phyloP scores from a whole-genome alignment of 2,888 invertebrate genomes.

The Morpho achilles region DNA sequence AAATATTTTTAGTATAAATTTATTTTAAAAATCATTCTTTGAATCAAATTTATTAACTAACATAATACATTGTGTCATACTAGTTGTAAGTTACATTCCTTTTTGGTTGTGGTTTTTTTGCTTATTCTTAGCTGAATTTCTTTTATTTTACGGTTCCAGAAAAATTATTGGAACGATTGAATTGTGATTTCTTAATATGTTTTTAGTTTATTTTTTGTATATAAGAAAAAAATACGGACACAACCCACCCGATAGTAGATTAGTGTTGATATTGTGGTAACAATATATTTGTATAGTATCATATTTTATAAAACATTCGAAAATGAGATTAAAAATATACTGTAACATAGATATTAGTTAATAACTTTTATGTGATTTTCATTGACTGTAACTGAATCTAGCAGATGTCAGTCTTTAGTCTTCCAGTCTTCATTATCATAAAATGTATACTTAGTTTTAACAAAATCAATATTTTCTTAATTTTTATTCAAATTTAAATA shows the following conservation, averaged over 20 bases:
- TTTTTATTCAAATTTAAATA: neutral
- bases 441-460: neutral
- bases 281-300: conserved; percentile 26
- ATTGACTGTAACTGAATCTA: too few relatives aligned
- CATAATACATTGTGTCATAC: conserved; percentile 10
- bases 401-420: conserved; percentile 25
- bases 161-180: conserved; percentile 17
- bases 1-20: too few relatives aligned
- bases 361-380: conserved; percentile 1
- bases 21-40: too few relatives aligned
- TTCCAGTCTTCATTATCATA: conserved; percentile 16
- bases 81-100: conserved; percentile 14
- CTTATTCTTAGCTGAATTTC: conserved; percentile 10
- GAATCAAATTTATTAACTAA: too few relatives aligned
- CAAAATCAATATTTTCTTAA: neutral
- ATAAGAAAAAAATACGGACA: conserved; percentile 66
- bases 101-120: conserved; percentile 32
- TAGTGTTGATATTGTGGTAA: conserved; percentile 34
- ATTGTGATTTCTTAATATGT: conserved; percentile 23
- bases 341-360: neutral
- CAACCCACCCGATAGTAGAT: conserved; percentile 67
- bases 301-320: conserved; percentile 16
- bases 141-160: conserved; percentile 19
- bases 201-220: conserved; percentile 42
- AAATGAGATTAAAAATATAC: conserved; percentile 7